Conservation (phyloP, 2,797 vertebrate genomes). For the Brachyalestes nurse region DNA sequence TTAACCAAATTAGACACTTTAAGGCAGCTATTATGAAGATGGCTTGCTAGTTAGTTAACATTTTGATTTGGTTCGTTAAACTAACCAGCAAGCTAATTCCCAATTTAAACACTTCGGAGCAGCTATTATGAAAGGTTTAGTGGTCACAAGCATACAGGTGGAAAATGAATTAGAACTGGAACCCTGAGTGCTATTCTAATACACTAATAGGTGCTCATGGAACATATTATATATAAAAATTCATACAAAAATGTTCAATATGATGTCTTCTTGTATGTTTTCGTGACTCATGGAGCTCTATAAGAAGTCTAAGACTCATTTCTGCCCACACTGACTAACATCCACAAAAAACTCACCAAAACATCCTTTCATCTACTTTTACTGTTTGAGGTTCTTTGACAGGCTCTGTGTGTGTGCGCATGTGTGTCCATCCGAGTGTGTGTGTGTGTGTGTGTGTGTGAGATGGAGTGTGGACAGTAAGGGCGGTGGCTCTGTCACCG, state of each 20-base stretch:
- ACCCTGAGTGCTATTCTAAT: too few species aligned
- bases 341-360: slow-evolving; percentile 33
- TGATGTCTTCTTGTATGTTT: neutral
- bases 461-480: slow-evolving; percentile 76
- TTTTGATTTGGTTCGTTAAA: too few species aligned
- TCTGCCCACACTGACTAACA: neutral
- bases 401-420: slow-evolving; percentile 34
- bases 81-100: too few species aligned
- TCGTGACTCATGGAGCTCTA: neutral
- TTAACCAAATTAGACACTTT: too few species aligned
- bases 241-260: neutral
- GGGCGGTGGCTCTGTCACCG: slow-evolving; percentile 81
- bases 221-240: neutral
- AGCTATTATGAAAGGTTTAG: too few species aligned
- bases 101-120: too few species aligned
- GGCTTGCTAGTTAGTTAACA: too few species aligned
- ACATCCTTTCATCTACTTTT: slow-evolving; percentile 41
- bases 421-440: slow-evolving; percentile 50
- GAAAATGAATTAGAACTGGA: too few species aligned
- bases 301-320: slow-evolving; percentile 20
- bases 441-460: slow-evolving; percentile 42
- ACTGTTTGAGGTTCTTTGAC: slow-evolving; percentile 57
- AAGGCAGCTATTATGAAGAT: too few species aligned
- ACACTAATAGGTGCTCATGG: too few species aligned
- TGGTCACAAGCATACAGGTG: too few species aligned